These are phyloP conservation scores for Bombyx huttoni DNA, from an alignment of 2,888 invertebrate genomes.

Conservation along the genomic window DNA sequence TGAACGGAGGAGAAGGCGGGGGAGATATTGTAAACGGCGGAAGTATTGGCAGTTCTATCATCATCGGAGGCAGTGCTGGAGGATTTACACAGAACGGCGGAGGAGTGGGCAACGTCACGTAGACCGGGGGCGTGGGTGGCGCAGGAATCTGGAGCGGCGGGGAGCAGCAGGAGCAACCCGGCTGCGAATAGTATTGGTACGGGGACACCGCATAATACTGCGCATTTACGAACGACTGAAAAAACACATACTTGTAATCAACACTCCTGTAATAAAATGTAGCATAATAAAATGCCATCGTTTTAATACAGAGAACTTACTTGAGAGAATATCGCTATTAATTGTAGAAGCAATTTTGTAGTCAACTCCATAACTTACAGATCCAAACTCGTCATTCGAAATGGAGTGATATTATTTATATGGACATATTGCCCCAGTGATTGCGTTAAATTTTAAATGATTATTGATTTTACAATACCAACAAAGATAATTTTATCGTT, in stretches of 20 bases:
- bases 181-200: conserved; percentile 8
- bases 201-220: conserved; percentile 38
- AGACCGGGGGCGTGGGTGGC: conserved; percentile 33
- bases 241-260: conserved; percentile 7
- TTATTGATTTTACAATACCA: conserved; percentile 1
- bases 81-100: conserved; percentile 33
- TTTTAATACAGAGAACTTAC: conserved; percentile 24
- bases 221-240: conserved; percentile 33
- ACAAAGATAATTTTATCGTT: not conserved
- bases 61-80: conserved; percentile 32
- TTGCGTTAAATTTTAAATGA: conserved; percentile 14
- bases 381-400: conserved; percentile 4
- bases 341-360: conserved; percentile 24
- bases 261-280: not conserved
- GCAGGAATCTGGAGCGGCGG: conserved; percentile 24
- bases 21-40: conserved; percentile 39
- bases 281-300: not conserved
- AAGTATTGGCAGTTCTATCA: conserved; percentile 33
- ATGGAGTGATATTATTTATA: conserved; percentile 31
- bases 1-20: conserved; percentile 32
- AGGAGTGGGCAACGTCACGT: conserved; percentile 41
- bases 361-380: conserved; percentile 34
- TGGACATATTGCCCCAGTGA: conserved; percentile 34
- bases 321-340: conserved; percentile 31
- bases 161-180: conserved; percentile 16